Conservation (phyloP, 1,140 invertebrate species). For the Manduca sexta region DNA sequence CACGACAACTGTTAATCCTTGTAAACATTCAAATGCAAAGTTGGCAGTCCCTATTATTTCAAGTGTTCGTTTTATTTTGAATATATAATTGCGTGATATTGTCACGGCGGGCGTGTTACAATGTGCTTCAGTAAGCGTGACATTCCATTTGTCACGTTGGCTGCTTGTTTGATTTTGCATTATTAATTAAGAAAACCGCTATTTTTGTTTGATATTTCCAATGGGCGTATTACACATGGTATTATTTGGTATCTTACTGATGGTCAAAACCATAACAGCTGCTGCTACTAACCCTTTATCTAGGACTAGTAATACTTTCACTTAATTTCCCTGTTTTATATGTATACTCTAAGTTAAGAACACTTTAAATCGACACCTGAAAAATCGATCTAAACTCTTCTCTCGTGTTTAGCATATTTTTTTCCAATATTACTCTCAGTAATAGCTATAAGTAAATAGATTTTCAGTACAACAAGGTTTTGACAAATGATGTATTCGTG, state of each 20-base stretch:
- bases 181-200: too few species aligned
- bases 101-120: constrained; percentile 23
- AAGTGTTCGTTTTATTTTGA: constrained; percentile 38
- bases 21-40: constrained; percentile 44
- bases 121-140: constrained; percentile 11
- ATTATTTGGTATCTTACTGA: too few species aligned
- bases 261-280: too few species aligned
- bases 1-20: constrained; percentile 23
- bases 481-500: constrained; percentile 36
- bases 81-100: constrained; percentile 55
- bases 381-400: too few species aligned
- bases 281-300: too few species aligned
- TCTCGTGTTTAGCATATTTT: background rate
- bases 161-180: constrained; percentile 1
- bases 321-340: too few species aligned
- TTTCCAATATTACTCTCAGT: background rate
- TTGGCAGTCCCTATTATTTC: constrained; percentile 11
- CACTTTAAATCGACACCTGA: too few species aligned
- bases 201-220: too few species aligned
- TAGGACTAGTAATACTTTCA: too few species aligned
- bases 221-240: too few species aligned
- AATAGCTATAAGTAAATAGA: background rate
- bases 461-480: constrained; percentile 3
- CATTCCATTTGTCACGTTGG: constrained; percentile 30
- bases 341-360: too few species aligned